Evolutionary conservation across 2,888 invertebrate species (phyloP).

Genomic region (Scrobipalpa atriplicella): DNA sequence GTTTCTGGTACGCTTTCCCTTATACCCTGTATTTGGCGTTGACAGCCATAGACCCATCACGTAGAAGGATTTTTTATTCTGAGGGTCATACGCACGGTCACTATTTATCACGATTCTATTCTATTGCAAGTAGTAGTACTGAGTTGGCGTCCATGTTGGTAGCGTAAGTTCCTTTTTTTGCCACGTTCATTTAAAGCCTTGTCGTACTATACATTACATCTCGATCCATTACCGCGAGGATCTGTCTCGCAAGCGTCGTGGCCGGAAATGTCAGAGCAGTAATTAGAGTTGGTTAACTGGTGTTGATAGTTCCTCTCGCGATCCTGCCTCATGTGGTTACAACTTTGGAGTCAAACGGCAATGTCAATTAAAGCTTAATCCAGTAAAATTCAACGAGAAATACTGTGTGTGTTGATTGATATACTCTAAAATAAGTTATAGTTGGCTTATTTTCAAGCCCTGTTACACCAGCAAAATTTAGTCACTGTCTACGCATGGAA

Average conservation of each 20-base stretch:
- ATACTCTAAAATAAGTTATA: neutral
- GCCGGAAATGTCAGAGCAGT: neutral
- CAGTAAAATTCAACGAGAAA: neutral
- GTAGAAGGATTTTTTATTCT: no score
- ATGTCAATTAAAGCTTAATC: constrained; percentile 9
- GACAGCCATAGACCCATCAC: no score
- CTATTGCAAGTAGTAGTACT: no score
- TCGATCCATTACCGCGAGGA: constrained; percentile 4
- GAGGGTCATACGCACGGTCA: no score
- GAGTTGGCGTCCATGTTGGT: no score
- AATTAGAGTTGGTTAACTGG: constrained; percentile 2
- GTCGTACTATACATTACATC: neutral
- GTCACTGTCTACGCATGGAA: neutral
- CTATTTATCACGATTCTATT: no score
- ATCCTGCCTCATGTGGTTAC: neutral
- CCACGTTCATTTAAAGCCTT: no score
- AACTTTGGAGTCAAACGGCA: neutral
- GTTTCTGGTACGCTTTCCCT: no score
- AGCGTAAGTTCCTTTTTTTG: no score
- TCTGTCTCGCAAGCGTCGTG: neutral
- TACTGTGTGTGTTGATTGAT: neutral
- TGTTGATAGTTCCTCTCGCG: neutral
- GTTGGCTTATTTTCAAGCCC: neutral
- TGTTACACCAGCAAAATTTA: neutral
- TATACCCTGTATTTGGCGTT: no score